These are phyloP conservation scores for Phaethon lepturus DNA, from an alignment of 2,113 vertebrate species.

Conservation along the genomic window DNA sequence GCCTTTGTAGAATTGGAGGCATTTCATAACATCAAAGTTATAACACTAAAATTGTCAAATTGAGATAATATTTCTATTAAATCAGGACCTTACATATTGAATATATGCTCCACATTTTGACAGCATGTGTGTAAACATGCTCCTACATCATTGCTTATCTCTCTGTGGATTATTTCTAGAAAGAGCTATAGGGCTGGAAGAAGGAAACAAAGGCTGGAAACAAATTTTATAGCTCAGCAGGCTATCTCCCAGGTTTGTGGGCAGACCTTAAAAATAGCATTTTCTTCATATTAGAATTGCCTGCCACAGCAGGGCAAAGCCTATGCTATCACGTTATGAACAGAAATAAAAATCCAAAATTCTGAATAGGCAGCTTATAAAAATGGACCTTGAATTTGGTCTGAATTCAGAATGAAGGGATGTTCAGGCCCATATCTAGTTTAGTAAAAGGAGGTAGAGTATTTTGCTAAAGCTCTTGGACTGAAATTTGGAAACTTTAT, in stretches of 20 bases:
- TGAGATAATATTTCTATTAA: background rate
- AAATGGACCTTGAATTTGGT: background rate
- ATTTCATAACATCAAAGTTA: background rate
- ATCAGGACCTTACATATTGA: background rate
- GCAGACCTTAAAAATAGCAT: background rate
- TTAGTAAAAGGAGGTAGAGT: background rate
- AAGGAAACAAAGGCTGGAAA: background rate
- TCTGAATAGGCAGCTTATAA: background rate
- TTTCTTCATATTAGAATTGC: background rate
- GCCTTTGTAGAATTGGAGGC: background rate
- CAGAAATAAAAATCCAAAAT: background rate
- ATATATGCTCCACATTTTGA: background rate
- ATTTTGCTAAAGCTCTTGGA: background rate
- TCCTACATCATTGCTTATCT: background rate
- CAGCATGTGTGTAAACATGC: background rate
- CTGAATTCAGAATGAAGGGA: background rate
- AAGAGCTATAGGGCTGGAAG: background rate
- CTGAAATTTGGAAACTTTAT: background rate
- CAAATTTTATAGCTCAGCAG: background rate
- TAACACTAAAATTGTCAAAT: background rate
- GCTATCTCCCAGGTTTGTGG: background rate
- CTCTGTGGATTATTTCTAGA: background rate
- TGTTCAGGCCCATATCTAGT: background rate
- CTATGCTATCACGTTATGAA: background rate
- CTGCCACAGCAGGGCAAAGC: background rate